Evolutionary conservation across 2,113 vertebrate species (phyloP).

Genomic region (Pelodiscus sinensis): DNA sequence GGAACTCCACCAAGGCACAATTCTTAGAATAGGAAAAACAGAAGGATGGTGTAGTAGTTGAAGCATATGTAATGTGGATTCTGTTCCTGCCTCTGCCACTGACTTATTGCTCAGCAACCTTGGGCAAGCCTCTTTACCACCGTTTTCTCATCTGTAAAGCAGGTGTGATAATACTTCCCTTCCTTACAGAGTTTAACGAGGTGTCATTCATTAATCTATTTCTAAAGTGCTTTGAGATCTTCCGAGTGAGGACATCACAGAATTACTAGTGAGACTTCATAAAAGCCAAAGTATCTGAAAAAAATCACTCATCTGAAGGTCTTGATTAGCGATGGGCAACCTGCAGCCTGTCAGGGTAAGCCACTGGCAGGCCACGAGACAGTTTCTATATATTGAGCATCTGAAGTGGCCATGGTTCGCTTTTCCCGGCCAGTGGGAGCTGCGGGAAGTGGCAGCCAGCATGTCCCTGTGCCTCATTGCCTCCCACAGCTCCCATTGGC

Average conservation of each 20-base stretch:
- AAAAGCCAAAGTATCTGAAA: neutral
- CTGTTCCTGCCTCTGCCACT: neutral
- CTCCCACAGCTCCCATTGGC: no score
- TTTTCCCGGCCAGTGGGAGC: no score
- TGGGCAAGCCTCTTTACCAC: neutral
- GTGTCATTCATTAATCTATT: accelerated
- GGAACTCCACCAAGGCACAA: neutral
- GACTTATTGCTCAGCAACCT: neutral
- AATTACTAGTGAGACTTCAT: neutral
- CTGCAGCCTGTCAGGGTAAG: no score
- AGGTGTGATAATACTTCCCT: neutral
- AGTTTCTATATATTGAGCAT: no score
- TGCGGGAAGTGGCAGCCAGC: no score
- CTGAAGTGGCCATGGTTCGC: no score
- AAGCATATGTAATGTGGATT: neutral
- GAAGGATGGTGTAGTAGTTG: neutral
- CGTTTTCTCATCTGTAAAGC: neutral
- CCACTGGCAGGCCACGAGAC: no score
- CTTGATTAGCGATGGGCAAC: neutral
- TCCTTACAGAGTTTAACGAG: neutral
- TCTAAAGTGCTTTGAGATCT: neutral
- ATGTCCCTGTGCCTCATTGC: no score
- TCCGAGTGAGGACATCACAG: neutral
- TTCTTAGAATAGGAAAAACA: neutral
- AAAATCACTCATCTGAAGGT: neutral